phyloP scores from a whole-genome alignment of 1,140 invertebrate species.

The Brachionus rotundiformis region DNA sequence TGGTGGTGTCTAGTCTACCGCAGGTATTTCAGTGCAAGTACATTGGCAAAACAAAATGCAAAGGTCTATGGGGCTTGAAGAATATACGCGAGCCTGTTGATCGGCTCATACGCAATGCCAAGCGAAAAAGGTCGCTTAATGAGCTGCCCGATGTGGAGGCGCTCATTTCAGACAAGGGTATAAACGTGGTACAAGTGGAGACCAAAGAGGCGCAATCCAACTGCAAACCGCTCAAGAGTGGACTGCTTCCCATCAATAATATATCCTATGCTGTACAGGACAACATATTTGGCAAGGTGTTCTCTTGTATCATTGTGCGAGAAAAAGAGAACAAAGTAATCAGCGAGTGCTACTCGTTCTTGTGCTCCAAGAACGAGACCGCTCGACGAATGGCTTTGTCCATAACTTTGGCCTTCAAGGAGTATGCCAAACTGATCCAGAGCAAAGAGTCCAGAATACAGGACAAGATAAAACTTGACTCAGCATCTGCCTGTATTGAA shows the following conservation, averaged over 20 bases:
- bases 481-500: not conserved
- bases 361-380: conserved; percentile 24
- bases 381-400: conserved; percentile 32
- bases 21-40: conserved; percentile 44
- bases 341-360: conserved; percentile 51
- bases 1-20: conserved; percentile 2
- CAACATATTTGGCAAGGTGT: conserved; percentile 31
- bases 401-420: conserved; percentile 45
- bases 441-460: not conserved
- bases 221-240: not conserved
- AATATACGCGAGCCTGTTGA: conserved; percentile 37
- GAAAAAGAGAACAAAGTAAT: conserved; percentile 29
- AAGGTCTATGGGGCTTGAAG: conserved; percentile 44
- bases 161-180: not conserved
- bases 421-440: conserved; percentile 39
- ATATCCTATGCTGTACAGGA: conserved; percentile 51
- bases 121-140: not conserved
- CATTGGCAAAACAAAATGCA: conserved; percentile 42
- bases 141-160: conserved; percentile 46
- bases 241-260: conserved; percentile 22
- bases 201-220: not conserved
- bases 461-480: not conserved
- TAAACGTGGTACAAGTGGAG: not conserved
- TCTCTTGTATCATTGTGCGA: conserved; percentile 32
- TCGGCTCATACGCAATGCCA: conserved; percentile 10